These are phyloP conservation scores for Notolabrus celidotus DNA, from an alignment of 2,797 vertebrate genomes.

Conservation along the genomic window DNA sequence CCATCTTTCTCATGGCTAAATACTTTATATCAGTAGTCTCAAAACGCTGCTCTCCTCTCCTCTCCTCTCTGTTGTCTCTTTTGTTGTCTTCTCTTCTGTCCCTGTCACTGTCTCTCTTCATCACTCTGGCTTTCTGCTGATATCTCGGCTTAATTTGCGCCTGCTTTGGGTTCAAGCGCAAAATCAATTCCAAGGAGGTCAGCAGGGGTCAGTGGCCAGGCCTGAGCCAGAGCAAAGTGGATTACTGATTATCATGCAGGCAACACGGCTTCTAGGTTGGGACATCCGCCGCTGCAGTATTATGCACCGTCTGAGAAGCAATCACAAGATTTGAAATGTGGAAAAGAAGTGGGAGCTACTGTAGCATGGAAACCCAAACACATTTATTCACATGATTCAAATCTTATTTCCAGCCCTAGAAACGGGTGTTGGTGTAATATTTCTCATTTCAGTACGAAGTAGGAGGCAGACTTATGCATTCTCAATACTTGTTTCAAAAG, in stretches of 20 bases:
- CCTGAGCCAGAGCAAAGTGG: slow-evolving; percentile 85
- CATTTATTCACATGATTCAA: slow-evolving; percentile 56
- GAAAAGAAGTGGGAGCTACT: slow-evolving; percentile 36
- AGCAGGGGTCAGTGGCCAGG: slow-evolving; percentile 87
- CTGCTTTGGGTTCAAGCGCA: slow-evolving; percentile 89
- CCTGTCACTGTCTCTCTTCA: slow-evolving; percentile 16
- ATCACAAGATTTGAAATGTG: slow-evolving; percentile 65
- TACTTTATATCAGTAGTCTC: slow-evolving; percentile 83
- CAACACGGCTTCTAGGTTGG: slow-evolving; percentile 76
- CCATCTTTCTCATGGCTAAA: slow-evolving; percentile 91
- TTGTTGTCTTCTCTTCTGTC: slow-evolving; percentile 23
- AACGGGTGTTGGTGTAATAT: slow-evolving; percentile 39
- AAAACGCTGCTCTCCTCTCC: slow-evolving; percentile 45
- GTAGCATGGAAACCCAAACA: slow-evolving; percentile 40
- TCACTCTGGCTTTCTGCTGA: slow-evolving; percentile 54
- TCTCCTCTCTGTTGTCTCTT: slow-evolving; percentile 30
- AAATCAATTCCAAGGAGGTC: slow-evolving; percentile 96
- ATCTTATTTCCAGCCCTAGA: slow-evolving; percentile 46
- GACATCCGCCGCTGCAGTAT: slow-evolving; percentile 60
- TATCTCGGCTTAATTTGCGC: slow-evolving; percentile 91
- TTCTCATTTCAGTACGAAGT: slow-evolving; percentile 41
- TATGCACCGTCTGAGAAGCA: slow-evolving; percentile 59
- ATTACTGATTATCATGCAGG: slow-evolving; percentile 90
- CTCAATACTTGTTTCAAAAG: slow-evolving; percentile 28
- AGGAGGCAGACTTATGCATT: slow-evolving; percentile 47